phyloP scores from a whole-genome alignment of 30 jellyfish, hydroid and myxozoan genomes.

The Phacellophora camtschatica region DNA sequence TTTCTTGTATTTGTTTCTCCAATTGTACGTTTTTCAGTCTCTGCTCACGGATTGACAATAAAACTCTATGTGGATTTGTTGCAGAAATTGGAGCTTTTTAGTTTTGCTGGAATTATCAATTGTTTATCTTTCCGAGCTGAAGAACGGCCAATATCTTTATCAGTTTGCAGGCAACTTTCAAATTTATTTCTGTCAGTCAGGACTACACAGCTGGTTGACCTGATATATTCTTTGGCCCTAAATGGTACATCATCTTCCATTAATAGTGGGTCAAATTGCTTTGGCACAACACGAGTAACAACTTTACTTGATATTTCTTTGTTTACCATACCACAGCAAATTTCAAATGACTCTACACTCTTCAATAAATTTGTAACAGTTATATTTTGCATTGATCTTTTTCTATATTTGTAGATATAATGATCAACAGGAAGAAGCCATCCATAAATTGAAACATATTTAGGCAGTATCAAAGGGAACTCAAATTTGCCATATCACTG shows the following conservation, averaged over 20 bases:
- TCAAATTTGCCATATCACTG: constrained; percentile 23
- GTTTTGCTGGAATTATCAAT: constrained; percentile 18
- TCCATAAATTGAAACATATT: constrained; percentile 15
- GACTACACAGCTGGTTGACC: neutral
- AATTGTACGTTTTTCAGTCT: constrained; percentile 23
- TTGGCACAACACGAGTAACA: constrained; percentile 1
- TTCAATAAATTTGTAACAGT: neutral
- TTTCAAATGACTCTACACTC: neutral
- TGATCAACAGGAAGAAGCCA: constrained; percentile 14
- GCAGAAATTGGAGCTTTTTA: constrained; percentile 26
- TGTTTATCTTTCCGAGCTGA: neutral
- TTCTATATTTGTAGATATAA: neutral
- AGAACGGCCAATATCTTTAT: neutral
- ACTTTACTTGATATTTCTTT: neutral
- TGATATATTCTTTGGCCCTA: neutral
- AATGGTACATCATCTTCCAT: neutral
- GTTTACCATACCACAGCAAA: neutral
- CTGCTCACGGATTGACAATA: constrained; percentile 27
- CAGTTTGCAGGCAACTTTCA: neutral
- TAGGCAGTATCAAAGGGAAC: constrained; percentile 7
- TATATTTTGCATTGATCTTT: constrained; percentile 5
- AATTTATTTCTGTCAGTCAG: neutral
- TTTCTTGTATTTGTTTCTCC: constrained; percentile 31
- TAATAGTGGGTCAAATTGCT: neutral
- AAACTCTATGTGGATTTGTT: constrained; percentile 29